These are phyloP conservation scores for Conchocele bisecta DNA, from an alignment of 2,888 invertebrate species.

Conservation along the genomic window DNA sequence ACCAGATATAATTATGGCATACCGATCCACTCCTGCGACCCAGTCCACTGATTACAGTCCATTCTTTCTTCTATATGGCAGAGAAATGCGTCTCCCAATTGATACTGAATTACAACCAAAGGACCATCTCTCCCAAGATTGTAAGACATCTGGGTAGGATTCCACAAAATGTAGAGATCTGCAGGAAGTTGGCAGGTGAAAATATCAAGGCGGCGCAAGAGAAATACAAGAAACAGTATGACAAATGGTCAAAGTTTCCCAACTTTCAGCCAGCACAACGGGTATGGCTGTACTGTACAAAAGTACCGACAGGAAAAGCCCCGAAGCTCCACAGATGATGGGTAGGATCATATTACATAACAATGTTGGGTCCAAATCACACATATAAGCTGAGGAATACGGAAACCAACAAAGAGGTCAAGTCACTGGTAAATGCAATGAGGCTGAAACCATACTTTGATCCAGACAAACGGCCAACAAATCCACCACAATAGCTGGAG, in stretches of 20 bases:
- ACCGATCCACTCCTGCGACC: constrained; percentile 40
- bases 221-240: constrained; percentile 38
- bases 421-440: constrained; percentile 17
- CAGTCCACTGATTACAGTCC: constrained; percentile 40
- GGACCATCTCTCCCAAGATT: constrained; percentile 3
- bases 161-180: constrained; percentile 8
- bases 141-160: not conserved
- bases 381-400: constrained; percentile 26
- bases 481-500: too few species aligned
- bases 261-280: constrained; percentile 19
- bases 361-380: constrained; percentile 3
- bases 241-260: constrained; percentile 34
- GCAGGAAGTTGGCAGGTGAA: constrained; percentile 13
- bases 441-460: constrained; percentile 24
- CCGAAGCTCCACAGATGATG: constrained; percentile 24
- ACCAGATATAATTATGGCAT: constrained; percentile 51
- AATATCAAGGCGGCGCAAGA: constrained; percentile 19
- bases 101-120: constrained; percentile 33
- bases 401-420: constrained; percentile 12
- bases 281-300: constrained; percentile 35
- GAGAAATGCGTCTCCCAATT: constrained; percentile 41
- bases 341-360: constrained; percentile 31
- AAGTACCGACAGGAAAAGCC: constrained; percentile 21
- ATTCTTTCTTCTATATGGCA: constrained; percentile 39
- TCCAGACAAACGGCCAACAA: too few species aligned